Percentiles rank a stretch among this genome's conserved stretches.
Conservation (phyloP, 2,888 invertebrate species). For the Limenitis camilla region DNA sequence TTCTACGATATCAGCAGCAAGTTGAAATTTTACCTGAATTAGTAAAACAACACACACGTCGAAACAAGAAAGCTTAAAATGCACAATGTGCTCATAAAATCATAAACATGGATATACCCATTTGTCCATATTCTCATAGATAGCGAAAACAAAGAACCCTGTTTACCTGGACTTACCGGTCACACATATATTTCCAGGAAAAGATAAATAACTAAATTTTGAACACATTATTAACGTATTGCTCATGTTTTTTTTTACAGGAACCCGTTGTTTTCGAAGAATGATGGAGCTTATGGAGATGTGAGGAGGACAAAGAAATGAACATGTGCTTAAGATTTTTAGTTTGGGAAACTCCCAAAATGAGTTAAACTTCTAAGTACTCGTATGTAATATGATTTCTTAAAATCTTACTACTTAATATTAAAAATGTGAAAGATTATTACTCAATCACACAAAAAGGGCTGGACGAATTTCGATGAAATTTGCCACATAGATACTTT, state of each 20-base stretch:
- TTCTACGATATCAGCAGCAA: too few relatives aligned
- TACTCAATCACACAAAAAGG: too few relatives aligned
- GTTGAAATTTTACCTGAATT: too few relatives aligned
- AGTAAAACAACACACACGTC: too few relatives aligned
- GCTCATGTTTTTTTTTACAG: not conserved
- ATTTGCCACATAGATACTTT: too few relatives aligned
- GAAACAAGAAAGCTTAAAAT: too few relatives aligned
- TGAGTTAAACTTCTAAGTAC: too few relatives aligned
- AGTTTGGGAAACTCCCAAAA: not conserved
- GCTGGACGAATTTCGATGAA: too few relatives aligned
- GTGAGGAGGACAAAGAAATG: not conserved
- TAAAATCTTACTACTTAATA: too few relatives aligned
- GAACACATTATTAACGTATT: conserved; percentile 13
- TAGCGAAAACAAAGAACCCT: conserved; percentile 30
- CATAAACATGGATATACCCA: not conserved
- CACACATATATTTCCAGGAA: conserved; percentile 34
- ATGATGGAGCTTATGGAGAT: not conserved
- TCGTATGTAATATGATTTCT: too few relatives aligned
- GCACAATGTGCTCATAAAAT: not conserved
- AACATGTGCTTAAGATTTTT: not conserved
- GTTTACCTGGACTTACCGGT: conserved; percentile 34
- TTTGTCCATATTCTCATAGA: conserved; percentile 6
- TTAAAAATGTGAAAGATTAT: too few relatives aligned
- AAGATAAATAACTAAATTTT: conserved; percentile 22
- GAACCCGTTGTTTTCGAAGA: conserved; percentile 1